phyloP scores from a whole-genome alignment of 2,888 invertebrate species.

The Argyresthia goedartella region DNA sequence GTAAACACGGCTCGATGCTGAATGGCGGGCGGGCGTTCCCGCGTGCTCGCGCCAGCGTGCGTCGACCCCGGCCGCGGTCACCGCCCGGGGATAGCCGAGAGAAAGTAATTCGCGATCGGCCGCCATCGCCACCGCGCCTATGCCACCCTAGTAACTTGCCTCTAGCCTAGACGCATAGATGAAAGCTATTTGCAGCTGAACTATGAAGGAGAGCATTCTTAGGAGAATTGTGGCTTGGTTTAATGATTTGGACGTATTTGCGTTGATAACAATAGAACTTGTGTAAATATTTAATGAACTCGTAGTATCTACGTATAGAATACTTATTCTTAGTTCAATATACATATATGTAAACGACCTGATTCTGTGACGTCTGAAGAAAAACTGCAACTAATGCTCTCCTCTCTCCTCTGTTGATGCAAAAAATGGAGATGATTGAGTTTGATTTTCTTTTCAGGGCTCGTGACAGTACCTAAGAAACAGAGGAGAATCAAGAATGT shows the following conservation, averaged over 20 bases:
- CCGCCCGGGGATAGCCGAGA: slow-evolving; percentile 63
- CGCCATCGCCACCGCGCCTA: slow-evolving; percentile 30
- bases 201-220: neutral
- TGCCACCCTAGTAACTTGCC: slow-evolving; percentile 49
- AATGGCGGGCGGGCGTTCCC: slow-evolving; percentile 55
- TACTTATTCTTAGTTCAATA: no score
- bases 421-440: no score
- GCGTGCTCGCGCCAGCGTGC: slow-evolving; percentile 46
- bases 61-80: slow-evolving; percentile 62
- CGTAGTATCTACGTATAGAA: no score
- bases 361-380: no score
- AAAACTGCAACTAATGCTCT: no score
- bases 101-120: slow-evolving; percentile 68
- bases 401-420: no score
- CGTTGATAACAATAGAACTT: no score
- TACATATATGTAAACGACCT: no score
- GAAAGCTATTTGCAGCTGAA: slow-evolving; percentile 7
- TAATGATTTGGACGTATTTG: no score
- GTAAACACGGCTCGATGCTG: slow-evolving; percentile 67
- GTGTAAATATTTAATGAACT: no score
- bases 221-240: no score
- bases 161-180: slow-evolving; percentile 9
- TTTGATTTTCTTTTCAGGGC: slow-evolving; percentile 1
- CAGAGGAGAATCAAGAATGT: slow-evolving; percentile 30
- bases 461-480: slow-evolving; percentile 11